Evolutionary conservation across 2,113 vertebrate species (phyloP), one percentile per base, ranked within the genome.

Genomic region (Strix uralensis): DNA sequence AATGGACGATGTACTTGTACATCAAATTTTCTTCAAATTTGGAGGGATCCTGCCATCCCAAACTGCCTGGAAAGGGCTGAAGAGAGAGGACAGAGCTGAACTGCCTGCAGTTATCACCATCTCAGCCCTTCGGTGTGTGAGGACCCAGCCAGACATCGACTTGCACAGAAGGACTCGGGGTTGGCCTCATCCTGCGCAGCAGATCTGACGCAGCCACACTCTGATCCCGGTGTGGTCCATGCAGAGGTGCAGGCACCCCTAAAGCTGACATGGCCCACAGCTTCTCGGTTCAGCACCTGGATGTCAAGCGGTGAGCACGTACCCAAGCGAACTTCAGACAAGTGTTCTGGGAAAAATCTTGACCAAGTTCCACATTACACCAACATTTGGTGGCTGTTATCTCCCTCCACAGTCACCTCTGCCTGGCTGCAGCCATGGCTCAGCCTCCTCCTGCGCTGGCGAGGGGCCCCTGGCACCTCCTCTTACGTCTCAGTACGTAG

Each of bases 231-330:
- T 6, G 30, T 1, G n/a, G 71, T 15, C 70, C 1, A 2, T 18
- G 67, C 22, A 47, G 26, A 17, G 47, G 20, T 7, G 12, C 13
- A 17, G 44, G 18, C 11, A 44, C 18, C 32, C 47, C 44, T 15
- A 5, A 32, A 5, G 32, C 32, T 9, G 51, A 14, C 2, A 16
- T 0, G 10, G 36, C 14, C 29, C 46, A 4, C 0, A 1, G 19
- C 44, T 10, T 21, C 44, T 32, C 74, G 5, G 9, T 11, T 46
- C 51, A 66, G 52, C 8, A 6, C 54, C 61, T 26, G 58, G 26
- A 22, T 5, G 0, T 8, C 62, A 46, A 4, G 11, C 44, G 36
- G 49, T 5, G 14, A 26, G 13, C 2, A 8, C 0, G 1, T 5
- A 4, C 40, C 26, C 20, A 25, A 8, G 27, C 20, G 22, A 38